A percentile compares a stretch with the other conserved stretches of the same genome.
Evolutionary conservation across 2,888 invertebrate genomes (phyloP).

Genomic region (Nemapogon koenigi): DNA sequence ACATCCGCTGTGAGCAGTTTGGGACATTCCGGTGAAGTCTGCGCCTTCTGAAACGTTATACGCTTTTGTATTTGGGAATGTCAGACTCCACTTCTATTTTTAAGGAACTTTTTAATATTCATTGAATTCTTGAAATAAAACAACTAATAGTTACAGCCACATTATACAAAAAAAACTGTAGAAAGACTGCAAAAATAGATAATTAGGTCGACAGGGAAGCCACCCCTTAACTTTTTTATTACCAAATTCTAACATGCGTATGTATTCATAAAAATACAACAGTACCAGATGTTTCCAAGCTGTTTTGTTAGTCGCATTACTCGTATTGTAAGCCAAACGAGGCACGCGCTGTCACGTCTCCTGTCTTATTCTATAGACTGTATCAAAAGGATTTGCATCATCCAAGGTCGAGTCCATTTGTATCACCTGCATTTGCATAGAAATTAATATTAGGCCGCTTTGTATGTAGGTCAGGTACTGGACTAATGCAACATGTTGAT

Average conservation of each 20-base stretch:
- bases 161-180: too few species aligned
- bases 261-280: not conserved
- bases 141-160: too few species aligned
- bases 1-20: constrained; percentile 6
- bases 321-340: constrained; percentile 34
- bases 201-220: constrained; percentile 4
- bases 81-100: too few species aligned
- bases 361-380: too few species aligned
- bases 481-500: too few species aligned
- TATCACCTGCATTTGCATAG: constrained; percentile 19
- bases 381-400: constrained; percentile 22
- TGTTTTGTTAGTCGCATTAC: constrained; percentile 29
- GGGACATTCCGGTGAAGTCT: constrained; percentile 5
- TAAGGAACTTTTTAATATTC: too few species aligned
- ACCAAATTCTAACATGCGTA: not conserved
- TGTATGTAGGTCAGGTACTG: constrained; percentile 5
- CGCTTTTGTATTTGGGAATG: not conserved
- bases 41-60: constrained; percentile 7
- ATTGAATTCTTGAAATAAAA: too few species aligned
- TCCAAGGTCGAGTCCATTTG: constrained; percentile 34
- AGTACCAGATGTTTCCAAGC: constrained; percentile 35
- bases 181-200: too few species aligned
- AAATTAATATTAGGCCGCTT: constrained; percentile 3
- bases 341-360: constrained; percentile 45
- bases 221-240: constrained; percentile 7